Conservation (phyloP, 1,140 invertebrate species). For the Monochamus saltuarius region DNA sequence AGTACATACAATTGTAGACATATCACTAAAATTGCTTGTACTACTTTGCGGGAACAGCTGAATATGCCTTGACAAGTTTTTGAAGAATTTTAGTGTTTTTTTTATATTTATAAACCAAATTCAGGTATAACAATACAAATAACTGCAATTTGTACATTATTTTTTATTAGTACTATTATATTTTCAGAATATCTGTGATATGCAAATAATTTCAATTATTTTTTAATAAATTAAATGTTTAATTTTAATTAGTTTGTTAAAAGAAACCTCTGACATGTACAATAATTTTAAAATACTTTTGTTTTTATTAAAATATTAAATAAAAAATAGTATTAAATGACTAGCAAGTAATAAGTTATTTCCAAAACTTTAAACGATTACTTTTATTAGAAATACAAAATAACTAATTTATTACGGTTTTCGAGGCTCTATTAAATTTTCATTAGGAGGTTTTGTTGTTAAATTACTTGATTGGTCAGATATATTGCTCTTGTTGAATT, state of each 20-base stretch:
- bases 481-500: constrained; percentile 14
- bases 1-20: neutral
- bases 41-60: neutral
- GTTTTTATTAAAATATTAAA: neutral
- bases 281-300: neutral
- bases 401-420: constrained; percentile 15
- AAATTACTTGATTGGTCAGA: too few species aligned
- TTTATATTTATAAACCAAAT: too few species aligned
- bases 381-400: too few species aligned
- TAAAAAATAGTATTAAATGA: constrained; percentile 23
- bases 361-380: neutral
- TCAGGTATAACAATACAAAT: too few species aligned
- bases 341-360: constrained; percentile 24
- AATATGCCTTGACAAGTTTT: neutral
- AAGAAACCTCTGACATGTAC: neutral
- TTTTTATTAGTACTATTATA: too few species aligned
- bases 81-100: too few species aligned
- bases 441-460: too few species aligned
- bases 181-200: neutral
- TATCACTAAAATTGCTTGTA: constrained; percentile 1
- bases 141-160: too few species aligned
- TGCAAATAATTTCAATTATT: neutral
- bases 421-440: constrained; percentile 9
- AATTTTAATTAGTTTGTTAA: neutral
- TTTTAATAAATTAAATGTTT: neutral